A percentile compares a stretch with the other conserved stretches of the same genome.
These are phyloP conservation scores for Drosophila paulistorum DNA, from an alignment of 1,140 invertebrate genomes.

Conservation along the genomic window DNA sequence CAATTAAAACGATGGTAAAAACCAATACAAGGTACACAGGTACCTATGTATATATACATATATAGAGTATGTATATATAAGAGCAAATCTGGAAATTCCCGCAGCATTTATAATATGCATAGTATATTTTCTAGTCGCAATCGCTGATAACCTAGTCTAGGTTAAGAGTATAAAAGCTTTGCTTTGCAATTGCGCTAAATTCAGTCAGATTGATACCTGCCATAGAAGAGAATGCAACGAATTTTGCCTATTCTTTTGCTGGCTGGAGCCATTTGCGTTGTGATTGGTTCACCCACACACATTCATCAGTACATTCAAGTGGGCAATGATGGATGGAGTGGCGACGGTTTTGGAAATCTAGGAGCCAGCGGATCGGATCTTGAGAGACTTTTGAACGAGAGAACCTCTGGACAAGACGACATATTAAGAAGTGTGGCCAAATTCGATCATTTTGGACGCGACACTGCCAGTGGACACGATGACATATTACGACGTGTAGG, in stretches of 20 bases:
- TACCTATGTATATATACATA: too few relatives aligned
- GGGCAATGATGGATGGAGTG: not conserved
- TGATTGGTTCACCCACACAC: conserved; percentile 9
- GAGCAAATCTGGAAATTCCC: conserved; percentile 14
- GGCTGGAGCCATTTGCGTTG: conserved; percentile 22
- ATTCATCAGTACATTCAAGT: conserved; percentile 29
- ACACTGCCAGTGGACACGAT: conserved; percentile 7
- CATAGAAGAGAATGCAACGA: conserved; percentile 32
- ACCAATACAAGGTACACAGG: too few relatives aligned
- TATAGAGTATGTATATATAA: too few relatives aligned
- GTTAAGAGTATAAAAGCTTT: conserved; percentile 35
- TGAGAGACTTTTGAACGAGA: not conserved
- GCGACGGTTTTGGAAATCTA: not conserved
- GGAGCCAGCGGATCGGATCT: not conserved
- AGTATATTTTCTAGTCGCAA: not conserved
- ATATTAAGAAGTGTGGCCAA: conserved; percentile 14
- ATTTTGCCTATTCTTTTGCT: conserved; percentile 33
- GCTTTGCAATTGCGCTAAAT: conserved; percentile 17
- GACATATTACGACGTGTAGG: conserved; percentile 15
- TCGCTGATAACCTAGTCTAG: conserved; percentile 35
- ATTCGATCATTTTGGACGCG: conserved; percentile 11
- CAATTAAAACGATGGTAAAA: too few relatives aligned
- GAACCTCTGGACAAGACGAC: conserved; percentile 18
- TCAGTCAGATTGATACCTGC: conserved; percentile 24
- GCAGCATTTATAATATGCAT: not conserved